Percentiles rank a stretch among this genome's conserved stretches.
Conservation (phyloP, 2,888 invertebrate genomes). For the Galeopsomyia nigrocyanea region DNA sequence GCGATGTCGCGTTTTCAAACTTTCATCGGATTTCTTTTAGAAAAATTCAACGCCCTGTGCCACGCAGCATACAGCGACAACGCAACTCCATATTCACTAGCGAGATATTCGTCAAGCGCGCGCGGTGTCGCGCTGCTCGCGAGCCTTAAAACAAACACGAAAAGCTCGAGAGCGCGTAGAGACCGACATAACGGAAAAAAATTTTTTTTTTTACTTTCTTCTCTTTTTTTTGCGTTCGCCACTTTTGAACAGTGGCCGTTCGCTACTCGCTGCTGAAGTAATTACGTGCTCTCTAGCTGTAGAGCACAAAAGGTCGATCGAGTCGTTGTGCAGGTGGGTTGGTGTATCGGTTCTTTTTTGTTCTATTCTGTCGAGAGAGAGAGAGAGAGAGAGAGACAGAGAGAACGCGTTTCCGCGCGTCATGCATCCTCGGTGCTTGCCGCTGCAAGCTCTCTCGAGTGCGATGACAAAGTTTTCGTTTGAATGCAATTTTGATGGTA, state of each 20-base stretch:
- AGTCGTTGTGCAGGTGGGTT: background rate
- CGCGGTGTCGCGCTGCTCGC: background rate
- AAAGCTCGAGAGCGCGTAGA: constrained; percentile 8
- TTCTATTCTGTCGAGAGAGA: constrained; percentile 1
- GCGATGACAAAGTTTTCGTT: constrained; percentile 40
- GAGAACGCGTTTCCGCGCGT: no score
- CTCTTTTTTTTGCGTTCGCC: constrained; percentile 19
- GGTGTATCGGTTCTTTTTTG: background rate
- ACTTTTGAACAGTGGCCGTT: constrained; percentile 30
- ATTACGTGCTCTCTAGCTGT: constrained; percentile 26
- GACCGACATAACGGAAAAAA: background rate
- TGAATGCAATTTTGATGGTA: constrained; percentile 45
- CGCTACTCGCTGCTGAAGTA: constrained; percentile 34
- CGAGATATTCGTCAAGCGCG: constrained; percentile 29
- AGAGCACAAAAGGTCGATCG: constrained; percentile 36
- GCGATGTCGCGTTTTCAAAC: background rate
- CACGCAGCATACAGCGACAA: no score
- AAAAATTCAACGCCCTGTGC: constrained; percentile 13
- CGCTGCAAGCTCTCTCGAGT: background rate
- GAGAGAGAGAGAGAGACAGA: background rate
- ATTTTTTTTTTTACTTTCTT: constrained; percentile 6
- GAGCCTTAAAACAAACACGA: constrained; percentile 25
- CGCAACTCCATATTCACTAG: background rate
- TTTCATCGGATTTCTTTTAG: background rate
- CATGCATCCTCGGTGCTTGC: constrained; percentile 5